These are phyloP conservation scores for Larimichthys crocea DNA, from an alignment of 2,113 vertebrate genomes.

Conservation along the genomic window DNA sequence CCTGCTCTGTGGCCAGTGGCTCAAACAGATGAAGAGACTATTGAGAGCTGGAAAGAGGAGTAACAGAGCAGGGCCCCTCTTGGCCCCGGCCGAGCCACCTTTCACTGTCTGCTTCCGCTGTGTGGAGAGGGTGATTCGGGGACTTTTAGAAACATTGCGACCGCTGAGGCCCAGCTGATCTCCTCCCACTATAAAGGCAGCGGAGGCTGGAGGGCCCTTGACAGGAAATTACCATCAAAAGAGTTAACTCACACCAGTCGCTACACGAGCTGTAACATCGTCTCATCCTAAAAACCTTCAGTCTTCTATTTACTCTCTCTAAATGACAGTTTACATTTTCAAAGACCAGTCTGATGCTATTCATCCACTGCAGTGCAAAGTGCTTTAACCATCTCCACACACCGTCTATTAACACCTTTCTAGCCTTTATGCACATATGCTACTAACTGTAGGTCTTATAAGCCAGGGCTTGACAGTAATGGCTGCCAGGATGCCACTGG, in stretches of 20 bases:
- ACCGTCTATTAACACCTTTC: not conserved
- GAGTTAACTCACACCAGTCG: conserved; percentile 80
- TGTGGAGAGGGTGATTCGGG: conserved; percentile 76
- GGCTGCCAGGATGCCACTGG: too few species aligned
- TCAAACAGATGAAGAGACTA: conserved; percentile 85
- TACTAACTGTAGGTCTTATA: too few species aligned
- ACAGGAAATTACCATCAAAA: conserved; percentile 91
- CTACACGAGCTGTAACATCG: conserved; percentile 64
- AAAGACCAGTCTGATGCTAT: not conserved
- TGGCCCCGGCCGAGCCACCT: conserved; percentile 87
- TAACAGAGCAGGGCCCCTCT: conserved; percentile 85
- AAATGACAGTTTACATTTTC: conserved; percentile 2
- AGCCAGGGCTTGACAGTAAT: too few species aligned
- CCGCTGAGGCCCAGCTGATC: conserved; percentile 86
- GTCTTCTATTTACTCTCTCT: not conserved
- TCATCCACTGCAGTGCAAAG: not conserved
- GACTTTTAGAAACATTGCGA: conserved; percentile 85
- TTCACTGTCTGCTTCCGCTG: conserved; percentile 90
- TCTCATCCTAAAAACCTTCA: conserved; percentile 18
- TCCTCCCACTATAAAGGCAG: conserved; percentile 86
- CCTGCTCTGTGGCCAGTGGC: conserved; percentile 80
- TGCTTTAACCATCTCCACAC: not conserved
- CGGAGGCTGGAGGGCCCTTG: conserved; percentile 86
- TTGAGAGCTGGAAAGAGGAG: conserved; percentile 85
- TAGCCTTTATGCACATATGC: too few species aligned